Evolutionary conservation across 2,113 vertebrate species (phyloP).

Genomic region (Scalopus aquaticus): DNA sequence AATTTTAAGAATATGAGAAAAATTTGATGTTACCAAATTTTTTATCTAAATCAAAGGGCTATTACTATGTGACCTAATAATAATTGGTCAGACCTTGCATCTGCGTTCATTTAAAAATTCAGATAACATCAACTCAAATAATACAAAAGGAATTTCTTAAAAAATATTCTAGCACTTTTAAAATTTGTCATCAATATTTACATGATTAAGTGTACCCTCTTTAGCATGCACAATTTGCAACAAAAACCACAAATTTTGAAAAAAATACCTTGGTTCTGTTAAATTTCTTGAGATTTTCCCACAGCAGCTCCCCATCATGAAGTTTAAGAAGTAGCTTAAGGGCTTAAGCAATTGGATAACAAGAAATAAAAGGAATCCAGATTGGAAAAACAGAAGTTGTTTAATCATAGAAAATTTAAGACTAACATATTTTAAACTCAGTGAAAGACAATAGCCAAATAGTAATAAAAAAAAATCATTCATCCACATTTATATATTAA

Average conservation of each 20-base stretch:
- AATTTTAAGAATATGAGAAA: conserved; percentile 33
- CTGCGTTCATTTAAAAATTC: conserved; percentile 26
- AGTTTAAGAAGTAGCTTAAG: conserved; percentile 4
- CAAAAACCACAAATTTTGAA: conserved; percentile 26
- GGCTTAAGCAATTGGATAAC: not conserved
- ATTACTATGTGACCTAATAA: not conserved
- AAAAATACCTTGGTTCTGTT: conserved; percentile 59
- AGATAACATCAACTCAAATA: conserved; percentile 38
- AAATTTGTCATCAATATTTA: not conserved
- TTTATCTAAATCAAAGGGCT: not conserved
- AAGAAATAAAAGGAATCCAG: too few species aligned
- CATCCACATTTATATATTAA: conserved; percentile 50
- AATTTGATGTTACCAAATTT: not conserved
- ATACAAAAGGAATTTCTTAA: conserved; percentile 29
- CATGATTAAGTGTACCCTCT: not conserved
- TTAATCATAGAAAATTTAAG: conserved; percentile 53
- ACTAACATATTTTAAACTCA: conserved; percentile 4
- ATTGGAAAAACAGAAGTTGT: too few species aligned
- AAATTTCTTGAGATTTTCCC: conserved; percentile 23
- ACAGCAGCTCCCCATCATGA: not conserved
- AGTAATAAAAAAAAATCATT: not conserved
- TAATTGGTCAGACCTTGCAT: not conserved
- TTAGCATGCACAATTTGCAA: conserved; percentile 47
- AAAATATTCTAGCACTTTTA: conserved; percentile 1
- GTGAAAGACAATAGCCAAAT: conserved; percentile 47